Conservation (phyloP, 2,113 vertebrate species). For the Ceyx melanurus region DNA sequence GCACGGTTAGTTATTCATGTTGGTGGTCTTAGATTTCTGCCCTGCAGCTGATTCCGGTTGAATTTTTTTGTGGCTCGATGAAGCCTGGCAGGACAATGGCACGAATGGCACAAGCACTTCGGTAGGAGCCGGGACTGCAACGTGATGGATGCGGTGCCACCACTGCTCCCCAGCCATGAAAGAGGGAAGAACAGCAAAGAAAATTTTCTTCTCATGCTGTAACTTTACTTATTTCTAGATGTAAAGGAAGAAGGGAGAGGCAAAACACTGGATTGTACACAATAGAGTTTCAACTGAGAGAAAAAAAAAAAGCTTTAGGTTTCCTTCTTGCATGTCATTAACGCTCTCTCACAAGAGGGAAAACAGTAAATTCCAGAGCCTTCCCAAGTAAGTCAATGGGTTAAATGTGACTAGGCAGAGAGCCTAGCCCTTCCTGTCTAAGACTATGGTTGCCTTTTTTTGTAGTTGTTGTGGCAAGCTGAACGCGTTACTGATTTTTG, state of each 20-base stretch:
- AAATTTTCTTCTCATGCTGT: neutral
- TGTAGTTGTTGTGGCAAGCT: neutral
- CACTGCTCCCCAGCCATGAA: neutral
- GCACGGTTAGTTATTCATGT: neutral
- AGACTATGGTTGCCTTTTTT: neutral
- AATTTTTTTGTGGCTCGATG: neutral
- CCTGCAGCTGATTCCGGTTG: neutral
- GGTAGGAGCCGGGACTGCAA: neutral
- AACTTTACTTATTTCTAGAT: neutral
- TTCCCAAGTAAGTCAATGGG: neutral
- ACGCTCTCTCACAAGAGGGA: neutral
- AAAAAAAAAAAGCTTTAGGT: neutral
- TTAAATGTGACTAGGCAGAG: neutral
- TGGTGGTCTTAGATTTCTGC: neutral
- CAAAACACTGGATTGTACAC: neutral
- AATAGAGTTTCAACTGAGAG: neutral
- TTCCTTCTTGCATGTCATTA: neutral
- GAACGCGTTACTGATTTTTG: neutral
- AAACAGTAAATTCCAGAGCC: neutral
- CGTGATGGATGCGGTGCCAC: neutral
- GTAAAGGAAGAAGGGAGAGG: neutral
- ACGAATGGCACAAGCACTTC: accelerated
- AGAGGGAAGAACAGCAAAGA: neutral
- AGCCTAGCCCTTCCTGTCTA: neutral
- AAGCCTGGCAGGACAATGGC: neutral